Evolutionary conservation across 1,140 invertebrate genomes (phyloP).

Genomic region (Drosophila melanogaster): DNA sequence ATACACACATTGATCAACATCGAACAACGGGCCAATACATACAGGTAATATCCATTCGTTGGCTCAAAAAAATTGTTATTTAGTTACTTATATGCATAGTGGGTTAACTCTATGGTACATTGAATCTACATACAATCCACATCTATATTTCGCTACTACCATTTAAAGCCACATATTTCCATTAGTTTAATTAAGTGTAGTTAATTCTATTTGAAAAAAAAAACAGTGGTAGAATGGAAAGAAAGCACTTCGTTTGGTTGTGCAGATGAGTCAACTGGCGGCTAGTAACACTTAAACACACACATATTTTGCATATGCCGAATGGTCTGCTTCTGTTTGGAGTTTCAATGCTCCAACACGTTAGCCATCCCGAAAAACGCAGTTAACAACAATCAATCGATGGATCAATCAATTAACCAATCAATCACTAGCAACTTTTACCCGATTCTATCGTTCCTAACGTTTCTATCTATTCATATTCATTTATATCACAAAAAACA

Average conservation of each 20-base stretch:
- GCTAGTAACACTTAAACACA: constrained; percentile 38
- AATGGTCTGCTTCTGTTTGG: neutral
- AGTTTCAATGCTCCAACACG: too few species aligned
- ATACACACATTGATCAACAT: constrained; percentile 42
- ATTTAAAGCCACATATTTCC: constrained; percentile 68
- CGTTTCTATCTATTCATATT: constrained; percentile 55
- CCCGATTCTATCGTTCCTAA: constrained; percentile 43
- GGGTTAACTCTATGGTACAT: constrained; percentile 20
- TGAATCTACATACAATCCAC: constrained; percentile 30
- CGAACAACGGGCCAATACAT: constrained; percentile 37
- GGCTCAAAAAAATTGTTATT: constrained; percentile 29
- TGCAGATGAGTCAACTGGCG: constrained; percentile 29
- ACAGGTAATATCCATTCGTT: constrained; percentile 49
- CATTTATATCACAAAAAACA: constrained; percentile 74
- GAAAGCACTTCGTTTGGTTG: constrained; percentile 14
- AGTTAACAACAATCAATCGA: constrained; percentile 31
- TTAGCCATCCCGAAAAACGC: too few species aligned
- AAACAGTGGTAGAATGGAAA: constrained; percentile 13
- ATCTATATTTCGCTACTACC: constrained; percentile 44
- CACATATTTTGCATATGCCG: neutral
- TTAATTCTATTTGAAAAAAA: constrained; percentile 28
- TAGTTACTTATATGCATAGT: constrained; percentile 17
- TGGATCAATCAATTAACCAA: constrained; percentile 9
- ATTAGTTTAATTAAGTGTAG: constrained; percentile 48
- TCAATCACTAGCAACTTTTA: constrained; percentile 45